Conservation (phyloP, 2,797 vertebrate genomes). For the Heterohyrax brucei region DNA sequence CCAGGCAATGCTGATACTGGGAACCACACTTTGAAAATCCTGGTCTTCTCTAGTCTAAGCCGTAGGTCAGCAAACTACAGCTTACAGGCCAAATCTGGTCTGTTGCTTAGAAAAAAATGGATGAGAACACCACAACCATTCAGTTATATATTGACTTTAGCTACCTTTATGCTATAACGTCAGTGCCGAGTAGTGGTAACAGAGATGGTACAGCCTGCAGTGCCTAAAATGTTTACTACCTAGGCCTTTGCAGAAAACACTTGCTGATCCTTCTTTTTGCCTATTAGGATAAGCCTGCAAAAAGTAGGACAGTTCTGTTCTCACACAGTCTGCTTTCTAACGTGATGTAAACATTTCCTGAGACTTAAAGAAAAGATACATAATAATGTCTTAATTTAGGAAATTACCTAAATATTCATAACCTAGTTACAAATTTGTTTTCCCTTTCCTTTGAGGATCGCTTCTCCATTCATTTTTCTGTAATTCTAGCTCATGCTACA, state of each 20-base stretch:
- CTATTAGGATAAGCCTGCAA: neutral
- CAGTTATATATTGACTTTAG: neutral
- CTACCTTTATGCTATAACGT: neutral
- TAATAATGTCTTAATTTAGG: neutral
- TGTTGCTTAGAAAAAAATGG: neutral
- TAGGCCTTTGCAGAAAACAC: neutral
- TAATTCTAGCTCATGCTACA: neutral
- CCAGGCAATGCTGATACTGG: neutral
- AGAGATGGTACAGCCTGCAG: neutral
- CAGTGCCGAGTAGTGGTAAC: neutral
- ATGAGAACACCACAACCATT: neutral
- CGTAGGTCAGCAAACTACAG: neutral
- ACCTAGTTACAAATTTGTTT: neutral
- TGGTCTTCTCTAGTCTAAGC: neutral
- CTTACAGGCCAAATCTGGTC: neutral
- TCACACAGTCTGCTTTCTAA: neutral
- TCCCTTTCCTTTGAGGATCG: neutral
- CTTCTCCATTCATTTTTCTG: neutral
- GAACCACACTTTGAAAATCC: neutral
- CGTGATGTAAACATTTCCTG: neutral
- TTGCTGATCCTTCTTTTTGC: neutral
- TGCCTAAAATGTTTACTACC: neutral
- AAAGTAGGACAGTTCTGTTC: neutral
- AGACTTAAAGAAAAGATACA: constrained; percentile 36
- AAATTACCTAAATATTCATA: neutral